Percentiles rank a stretch among this genome's conserved stretches.
phyloP scores from a whole-genome alignment of 64 coral and sea anemone species.

The Cladopsammia gracilis region DNA sequence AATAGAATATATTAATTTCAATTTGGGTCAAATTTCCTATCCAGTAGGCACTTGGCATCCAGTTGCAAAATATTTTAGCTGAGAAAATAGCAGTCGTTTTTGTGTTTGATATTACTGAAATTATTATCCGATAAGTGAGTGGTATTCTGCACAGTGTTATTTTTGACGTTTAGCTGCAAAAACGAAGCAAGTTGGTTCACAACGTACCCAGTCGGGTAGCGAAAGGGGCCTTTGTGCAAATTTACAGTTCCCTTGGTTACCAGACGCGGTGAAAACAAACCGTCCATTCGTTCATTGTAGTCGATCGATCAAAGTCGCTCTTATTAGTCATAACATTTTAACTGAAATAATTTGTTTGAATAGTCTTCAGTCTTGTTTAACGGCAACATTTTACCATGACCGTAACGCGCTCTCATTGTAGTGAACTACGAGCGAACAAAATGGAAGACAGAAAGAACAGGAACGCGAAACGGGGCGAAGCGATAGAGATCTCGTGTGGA shows the following conservation, averaged over 20 bases:
- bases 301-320: neutral
- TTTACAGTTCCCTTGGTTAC: neutral
- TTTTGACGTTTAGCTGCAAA: too few relatives aligned
- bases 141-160: too few relatives aligned
- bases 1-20: neutral
- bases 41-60: too few relatives aligned
- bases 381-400: neutral
- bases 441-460: conserved; percentile 37
- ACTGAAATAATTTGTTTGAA: neutral
- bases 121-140: too few relatives aligned
- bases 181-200: too few relatives aligned
- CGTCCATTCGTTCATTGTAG: neutral
- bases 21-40: too few relatives aligned
- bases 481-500: conserved; percentile 15
- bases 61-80: too few relatives aligned
- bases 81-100: too few relatives aligned
- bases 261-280: conserved; percentile 15
- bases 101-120: too few relatives aligned
- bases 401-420: conserved; percentile 1
- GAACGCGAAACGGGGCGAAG: conserved; percentile 49
- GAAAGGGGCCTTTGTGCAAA: neutral
- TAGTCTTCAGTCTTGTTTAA: neutral
- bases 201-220: neutral
- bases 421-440: conserved; percentile 14
- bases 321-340: neutral